Evolutionary conservation across 2,113 vertebrate species (phyloP), one percentile per base, ranked within the genome.

Genomic region (Alligator sinensis): DNA sequence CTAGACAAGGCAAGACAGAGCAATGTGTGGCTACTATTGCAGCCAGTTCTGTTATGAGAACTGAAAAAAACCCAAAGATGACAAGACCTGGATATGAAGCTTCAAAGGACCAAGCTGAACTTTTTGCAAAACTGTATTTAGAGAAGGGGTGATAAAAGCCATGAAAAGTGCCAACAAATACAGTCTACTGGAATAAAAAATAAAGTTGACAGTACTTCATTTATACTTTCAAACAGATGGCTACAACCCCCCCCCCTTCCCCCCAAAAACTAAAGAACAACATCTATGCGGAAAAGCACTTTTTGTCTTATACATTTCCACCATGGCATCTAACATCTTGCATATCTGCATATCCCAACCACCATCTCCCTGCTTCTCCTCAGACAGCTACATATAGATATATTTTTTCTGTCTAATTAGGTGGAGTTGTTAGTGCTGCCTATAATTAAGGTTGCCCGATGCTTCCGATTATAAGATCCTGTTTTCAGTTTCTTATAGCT

Each of bases 71-170:
- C 77, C 84, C 90, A 93, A 94, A 97, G 84, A 93, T 92, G 89
- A 63, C 77, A 89, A 96, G 92, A 92, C 21, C 91, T 94, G 89
- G 61, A 90, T 93, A 88, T 96, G 86, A 96, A 94, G 94, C 96
- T 97, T 97, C 87, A 96, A 96, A 97, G 95, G 90, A 92, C 60
- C 87, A 95, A 66, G 66, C 82, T 95, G 93, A 97, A 95, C 76
- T 88, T 96, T 92, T 91, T 86, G 91, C 82, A 97, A 97, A 97
- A 91, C 89, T 92, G 94, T 94, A 91, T 79, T 91, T 97, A 77
- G 74, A 90, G 58, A 91, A 86, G 92, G 93, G 95, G 96, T 96
- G 95, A 95, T 95, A 97, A 96, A 95, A 94, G 64, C 70, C 72
- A 94, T 5, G 11, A 93, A 95, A 97, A 95, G 88, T 96, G 86